A percentile compares a stretch with the other conserved stretches of the same genome.
These are phyloP conservation scores for Eilema griseolum DNA, from an alignment of 2,888 invertebrate genomes.

Conservation along the genomic window DNA sequence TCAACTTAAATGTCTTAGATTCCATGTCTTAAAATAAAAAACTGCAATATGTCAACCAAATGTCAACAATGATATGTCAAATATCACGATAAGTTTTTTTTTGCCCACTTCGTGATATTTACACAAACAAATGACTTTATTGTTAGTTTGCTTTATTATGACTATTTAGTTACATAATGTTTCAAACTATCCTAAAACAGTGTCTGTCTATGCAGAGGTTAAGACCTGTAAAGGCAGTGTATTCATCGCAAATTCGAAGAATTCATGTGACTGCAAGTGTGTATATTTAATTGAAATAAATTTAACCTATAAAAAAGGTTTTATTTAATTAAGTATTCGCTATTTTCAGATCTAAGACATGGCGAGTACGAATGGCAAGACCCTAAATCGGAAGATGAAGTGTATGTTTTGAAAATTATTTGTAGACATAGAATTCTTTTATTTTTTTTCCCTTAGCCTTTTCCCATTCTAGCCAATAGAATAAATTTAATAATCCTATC, in stretches of 20 bases:
- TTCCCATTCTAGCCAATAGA: no score
- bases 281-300: constrained; percentile 24
- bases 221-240: constrained; percentile 37
- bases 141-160: constrained; percentile 39
- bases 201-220: constrained; percentile 32
- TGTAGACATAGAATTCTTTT: not conserved
- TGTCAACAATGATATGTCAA: not conserved
- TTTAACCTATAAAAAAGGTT: constrained; percentile 22
- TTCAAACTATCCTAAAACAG: constrained; percentile 39
- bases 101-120: constrained; percentile 26
- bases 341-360: constrained; percentile 84
- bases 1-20: no score
- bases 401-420: constrained; percentile 88
- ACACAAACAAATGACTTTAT: constrained; percentile 47
- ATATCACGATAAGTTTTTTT: constrained; percentile 12
- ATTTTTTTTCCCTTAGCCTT: no score
- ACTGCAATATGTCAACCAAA: not conserved
- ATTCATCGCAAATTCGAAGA: constrained; percentile 49
- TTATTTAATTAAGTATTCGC: constrained; percentile 27
- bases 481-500: no score
- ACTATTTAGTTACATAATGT: constrained; percentile 57
- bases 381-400: constrained; percentile 95
- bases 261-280: constrained; percentile 70
- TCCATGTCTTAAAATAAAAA: no score
- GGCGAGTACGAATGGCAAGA: constrained; percentile 98